Percentiles rank a stretch among this genome's conserved stretches.
Evolutionary conservation across 1,140 invertebrate genomes (phyloP).

Genomic region (Aculops lycopersici): DNA sequence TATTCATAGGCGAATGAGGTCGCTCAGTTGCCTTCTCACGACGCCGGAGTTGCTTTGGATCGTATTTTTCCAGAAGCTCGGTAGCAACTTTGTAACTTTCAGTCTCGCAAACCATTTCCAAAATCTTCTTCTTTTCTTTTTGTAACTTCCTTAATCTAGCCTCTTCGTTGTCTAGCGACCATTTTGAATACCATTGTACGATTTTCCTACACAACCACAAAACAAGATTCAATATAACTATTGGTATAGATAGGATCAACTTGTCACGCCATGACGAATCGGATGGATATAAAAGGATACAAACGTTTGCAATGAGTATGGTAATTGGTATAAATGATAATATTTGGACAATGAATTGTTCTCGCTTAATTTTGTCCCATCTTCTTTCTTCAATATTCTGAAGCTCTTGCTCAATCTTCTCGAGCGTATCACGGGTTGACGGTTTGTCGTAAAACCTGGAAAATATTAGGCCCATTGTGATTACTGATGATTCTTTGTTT

Average conservation of each 20-base stretch:
- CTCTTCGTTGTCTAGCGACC: slow-evolving; percentile 43
- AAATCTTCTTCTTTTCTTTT: slow-evolving; percentile 48
- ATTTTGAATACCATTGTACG: slow-evolving; percentile 54
- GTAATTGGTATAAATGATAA: slow-evolving; percentile 42
- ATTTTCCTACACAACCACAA: slow-evolving; percentile 31
- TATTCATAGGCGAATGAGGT: too few relatives aligned
- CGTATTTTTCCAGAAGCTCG: slow-evolving; percentile 61
- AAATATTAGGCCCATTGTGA: slow-evolving; percentile 11
- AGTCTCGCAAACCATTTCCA: slow-evolving; percentile 82
- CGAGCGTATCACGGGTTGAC: slow-evolving; percentile 29
- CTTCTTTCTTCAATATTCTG: slow-evolving; percentile 41
- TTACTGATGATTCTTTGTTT: not conserved
- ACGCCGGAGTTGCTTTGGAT: slow-evolving; percentile 23
- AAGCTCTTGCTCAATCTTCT: slow-evolving; percentile 42
- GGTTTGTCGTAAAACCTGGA: slow-evolving; percentile 24
- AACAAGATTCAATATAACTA: not conserved
- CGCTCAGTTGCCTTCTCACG: slow-evolving; percentile 1
- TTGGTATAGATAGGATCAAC: not conserved
- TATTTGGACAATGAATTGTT: slow-evolving; percentile 39
- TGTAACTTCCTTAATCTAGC: slow-evolving; percentile 33
- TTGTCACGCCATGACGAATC: not conserved
- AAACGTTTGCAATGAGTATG: slow-evolving; percentile 35
- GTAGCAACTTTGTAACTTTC: slow-evolving; percentile 89
- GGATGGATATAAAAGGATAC: slow-evolving; percentile 36
- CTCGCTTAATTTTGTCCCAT: slow-evolving; percentile 34